Evolutionary conservation across 2,888 invertebrate species (phyloP), one percentile per base, ranked within the genome.

Genomic region (Leucoptera coffeella): DNA sequence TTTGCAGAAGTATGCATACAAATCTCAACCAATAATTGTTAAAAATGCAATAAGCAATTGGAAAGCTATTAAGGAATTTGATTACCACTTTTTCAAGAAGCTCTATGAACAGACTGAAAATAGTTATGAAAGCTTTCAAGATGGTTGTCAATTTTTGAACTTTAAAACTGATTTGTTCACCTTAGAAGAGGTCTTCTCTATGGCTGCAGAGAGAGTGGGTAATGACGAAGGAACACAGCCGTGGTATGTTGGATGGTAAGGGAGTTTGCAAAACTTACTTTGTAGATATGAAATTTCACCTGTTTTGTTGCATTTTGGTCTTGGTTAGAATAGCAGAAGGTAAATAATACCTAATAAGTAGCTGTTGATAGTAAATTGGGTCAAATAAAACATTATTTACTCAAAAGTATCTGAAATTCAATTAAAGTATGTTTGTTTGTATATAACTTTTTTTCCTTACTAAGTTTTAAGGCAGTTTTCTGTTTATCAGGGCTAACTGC

Each of bases 191-290:
- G 87, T 89, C 7, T 84, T 92, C 44, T 64, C 73, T 32, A 87
- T 88, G 86, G 74, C 80, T 4, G 56, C 73, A 23, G 72, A 71
- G 27, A 74, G 86, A 43, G 78, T 80, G 4, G 59, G 50, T 14
- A 77, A 81, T 54, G 60, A 73, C 19, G 65, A 65, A 9, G 77
- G 78, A 2, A 71, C 81, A 39, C 61, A 75, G 28, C 80, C 88
- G 2, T 92, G 91, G 91, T 92, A 92, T 65, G 83, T 92, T 23
- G 92, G 92, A 37, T 91, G 91, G 90, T 86, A 64, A 73, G 79
- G n/a, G n/a, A 5, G 7, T 22, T 9, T 7, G 6, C 6, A 17
- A 17, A 17, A 17, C 9, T 6, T 17, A 9, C 9, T 17, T 17
- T n/a, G n/a, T n/a, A n/a, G 17, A 9, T 17, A 17, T 7, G 9